These are phyloP conservation scores for Ptychadena robeensis DNA, from an alignment of 2,797 vertebrate genomes.

Conservation along the genomic window DNA sequence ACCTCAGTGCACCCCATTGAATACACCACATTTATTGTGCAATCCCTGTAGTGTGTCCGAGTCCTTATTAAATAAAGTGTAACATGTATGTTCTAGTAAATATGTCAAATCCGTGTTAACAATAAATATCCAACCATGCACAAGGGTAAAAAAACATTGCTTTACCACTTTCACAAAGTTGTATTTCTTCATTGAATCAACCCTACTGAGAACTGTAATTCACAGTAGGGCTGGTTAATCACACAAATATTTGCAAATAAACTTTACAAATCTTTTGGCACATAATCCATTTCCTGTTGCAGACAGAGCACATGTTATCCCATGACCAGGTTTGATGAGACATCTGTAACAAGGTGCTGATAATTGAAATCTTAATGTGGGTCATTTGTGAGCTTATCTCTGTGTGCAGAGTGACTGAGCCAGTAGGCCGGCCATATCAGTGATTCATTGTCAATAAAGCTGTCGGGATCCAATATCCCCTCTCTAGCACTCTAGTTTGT, in stretches of 20 bases:
- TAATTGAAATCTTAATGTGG: slow-evolving; percentile 2
- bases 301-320: neutral
- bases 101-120: no score
- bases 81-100: no score
- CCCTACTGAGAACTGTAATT: no score
- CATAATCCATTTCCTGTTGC: neutral
- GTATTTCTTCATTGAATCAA: no score
- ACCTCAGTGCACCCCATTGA: no score
- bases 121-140: no score
- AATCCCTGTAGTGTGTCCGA: no score
- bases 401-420: neutral
- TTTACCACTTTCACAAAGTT: no score
- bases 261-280: neutral
- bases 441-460: neutral
- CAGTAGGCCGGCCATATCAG: neutral
- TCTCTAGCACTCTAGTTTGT: neutral
- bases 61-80: no score
- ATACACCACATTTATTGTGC: no score
- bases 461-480: neutral
- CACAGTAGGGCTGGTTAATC: neutral
- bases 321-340: neutral
- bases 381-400: neutral
- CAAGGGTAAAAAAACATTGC: no score
- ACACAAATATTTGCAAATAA: neutral
- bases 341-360: neutral